A percentile compares a stretch with the other conserved stretches of the same genome.
Evolutionary conservation across 2,113 vertebrate genomes (phyloP).

Genomic region (Pseudopodoces humilis): DNA sequence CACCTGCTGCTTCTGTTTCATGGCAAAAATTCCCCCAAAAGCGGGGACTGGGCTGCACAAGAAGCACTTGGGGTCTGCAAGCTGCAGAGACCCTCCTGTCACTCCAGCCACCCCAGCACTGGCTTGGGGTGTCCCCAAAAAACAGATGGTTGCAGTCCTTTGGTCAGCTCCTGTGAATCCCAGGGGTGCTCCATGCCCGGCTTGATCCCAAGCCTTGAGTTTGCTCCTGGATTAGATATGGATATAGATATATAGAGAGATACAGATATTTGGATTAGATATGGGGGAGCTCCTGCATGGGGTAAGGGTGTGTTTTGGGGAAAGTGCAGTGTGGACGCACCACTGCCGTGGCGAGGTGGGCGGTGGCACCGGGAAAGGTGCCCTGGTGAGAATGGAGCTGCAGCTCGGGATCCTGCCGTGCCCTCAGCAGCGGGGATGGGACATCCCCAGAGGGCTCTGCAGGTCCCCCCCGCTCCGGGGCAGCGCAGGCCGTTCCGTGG

Average conservation of each 20-base stretch:
- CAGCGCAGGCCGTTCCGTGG: accelerated
- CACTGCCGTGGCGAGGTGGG: accelerated
- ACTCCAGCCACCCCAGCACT: accelerated
- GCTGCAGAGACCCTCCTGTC: neutral
- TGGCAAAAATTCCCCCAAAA: neutral
- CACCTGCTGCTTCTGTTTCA: slow-evolving; percentile 83
- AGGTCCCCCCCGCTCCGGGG: neutral
- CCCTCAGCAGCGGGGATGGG: accelerated
- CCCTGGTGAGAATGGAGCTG: accelerated
- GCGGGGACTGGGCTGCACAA: neutral
- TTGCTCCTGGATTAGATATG: neutral
- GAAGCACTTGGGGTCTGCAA: accelerated
- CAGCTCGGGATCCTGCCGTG: neutral
- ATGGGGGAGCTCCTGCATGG: neutral
- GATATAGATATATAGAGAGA: no score
- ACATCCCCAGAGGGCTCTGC: neutral
- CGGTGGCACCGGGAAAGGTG: neutral
- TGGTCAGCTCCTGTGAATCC: neutral
- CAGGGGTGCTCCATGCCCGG: neutral
- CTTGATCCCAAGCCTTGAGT: neutral
- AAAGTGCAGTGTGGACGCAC: accelerated
- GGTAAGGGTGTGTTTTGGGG: neutral
- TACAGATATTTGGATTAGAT: neutral
- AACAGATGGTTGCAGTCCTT: neutral
- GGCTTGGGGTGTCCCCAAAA: neutral